phyloP scores from a whole-genome alignment of 2,888 invertebrate genomes.

The Hetaerina titia region DNA sequence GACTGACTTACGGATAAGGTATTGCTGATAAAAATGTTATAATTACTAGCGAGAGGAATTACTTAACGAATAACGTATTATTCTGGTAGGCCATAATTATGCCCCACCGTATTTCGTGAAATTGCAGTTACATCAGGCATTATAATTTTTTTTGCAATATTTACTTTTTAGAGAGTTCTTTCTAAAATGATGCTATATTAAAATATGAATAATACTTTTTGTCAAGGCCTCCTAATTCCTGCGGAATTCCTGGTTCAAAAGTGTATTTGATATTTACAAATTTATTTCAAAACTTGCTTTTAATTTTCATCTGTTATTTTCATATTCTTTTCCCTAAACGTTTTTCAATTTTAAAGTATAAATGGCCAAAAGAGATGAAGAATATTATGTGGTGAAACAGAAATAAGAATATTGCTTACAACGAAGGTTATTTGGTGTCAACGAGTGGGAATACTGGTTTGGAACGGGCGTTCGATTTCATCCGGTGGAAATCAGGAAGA shows the following conservation, averaged over 20 bases:
- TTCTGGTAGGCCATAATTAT: not conserved
- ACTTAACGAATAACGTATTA: not conserved
- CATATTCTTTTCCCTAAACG: not conserved
- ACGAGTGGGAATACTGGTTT: slow-evolving; percentile 56
- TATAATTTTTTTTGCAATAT: no score
- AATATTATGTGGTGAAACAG: not conserved
- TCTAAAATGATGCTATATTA: no score
- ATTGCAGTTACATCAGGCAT: no score
- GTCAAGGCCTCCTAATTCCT: no score
- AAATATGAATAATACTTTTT: no score
- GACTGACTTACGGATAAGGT: not conserved
- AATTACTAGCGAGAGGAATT: not conserved
- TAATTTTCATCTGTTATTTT: no score
- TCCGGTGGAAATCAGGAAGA: slow-evolving; percentile 27
- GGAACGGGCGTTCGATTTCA: slow-evolving; percentile 23
- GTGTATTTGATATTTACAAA: no score
- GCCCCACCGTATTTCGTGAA: no score
- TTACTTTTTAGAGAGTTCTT: no score
- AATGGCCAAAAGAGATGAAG: not conserved
- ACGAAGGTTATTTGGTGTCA: slow-evolving; percentile 11
- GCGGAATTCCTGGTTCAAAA: no score
- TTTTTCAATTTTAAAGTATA: not conserved
- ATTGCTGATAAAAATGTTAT: not conserved
- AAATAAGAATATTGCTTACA: not conserved
- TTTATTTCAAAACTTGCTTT: no score